Base-by-base conservation (phyloP, 2,113 vertebrate species). In the Cryptoleucopteryx plumbea region DNA sequence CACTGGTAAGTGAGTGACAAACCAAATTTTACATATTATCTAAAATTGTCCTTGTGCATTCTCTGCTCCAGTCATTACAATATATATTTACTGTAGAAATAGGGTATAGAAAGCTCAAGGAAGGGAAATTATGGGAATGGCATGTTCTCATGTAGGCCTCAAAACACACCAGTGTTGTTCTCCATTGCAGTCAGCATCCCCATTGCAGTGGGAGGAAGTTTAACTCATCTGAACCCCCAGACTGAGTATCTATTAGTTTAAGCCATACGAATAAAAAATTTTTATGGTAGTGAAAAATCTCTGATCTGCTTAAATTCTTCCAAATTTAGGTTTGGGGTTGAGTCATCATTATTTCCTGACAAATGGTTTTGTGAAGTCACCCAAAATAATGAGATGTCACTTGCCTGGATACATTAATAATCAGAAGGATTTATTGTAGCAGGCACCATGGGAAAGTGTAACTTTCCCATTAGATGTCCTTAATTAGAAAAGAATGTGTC, bases 311-410 rank as follows among this genome's bases (percentile, higher is more conserved):
- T 91, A 82, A 92, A 27, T 71, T 91, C 81, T 75, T 89, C 86
- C 58, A 77, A 75, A 87, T 89, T 96, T 93, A 66, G 32, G n/a
- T 86, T 73, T 36, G 23, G 85, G 70, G n/a, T 95, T 93, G 94
- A 97, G 65, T 96, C 85, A 94, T 96, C 88, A 34, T 83, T 77
- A 93, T 63, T 77, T 81, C 61, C 84, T 96, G 94, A 95, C 97
- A 97, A 59, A 88, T 92, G 95, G 55, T 95, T 94, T 98, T 97
- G 94, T 96, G 94, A 97, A 97, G 94, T 82, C 59, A 75, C 96
- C 68, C 50, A 63, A 88, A 55, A 85, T 97, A 97, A 98, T 94
- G 94, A 95, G 96, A 97, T 96, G 95, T 96, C 95, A 95, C 92
- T 95, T 92, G 40, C 83, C 61, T 83, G 85, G 94, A 94, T 77